Evolutionary conservation across 2,113 vertebrate genomes (phyloP).

Genomic region (Raja brachyura): DNA sequence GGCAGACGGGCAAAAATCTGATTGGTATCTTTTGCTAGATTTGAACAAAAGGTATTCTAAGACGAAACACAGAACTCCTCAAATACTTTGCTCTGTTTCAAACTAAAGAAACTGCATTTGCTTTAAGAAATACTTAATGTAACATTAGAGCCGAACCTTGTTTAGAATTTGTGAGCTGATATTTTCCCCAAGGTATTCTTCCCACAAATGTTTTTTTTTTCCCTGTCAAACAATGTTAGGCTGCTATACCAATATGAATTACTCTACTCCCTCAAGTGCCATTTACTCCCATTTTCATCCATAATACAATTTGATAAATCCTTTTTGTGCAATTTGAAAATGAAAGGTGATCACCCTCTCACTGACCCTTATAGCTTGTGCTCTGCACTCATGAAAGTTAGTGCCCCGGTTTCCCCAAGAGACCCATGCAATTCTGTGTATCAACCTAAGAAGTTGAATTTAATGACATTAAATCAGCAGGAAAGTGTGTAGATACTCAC

Average conservation of each 20-base stretch:
- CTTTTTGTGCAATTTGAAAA: conserved; percentile 37
- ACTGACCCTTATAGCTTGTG: not conserved
- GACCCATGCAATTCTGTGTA: conserved; percentile 3
- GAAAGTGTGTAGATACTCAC: not conserved
- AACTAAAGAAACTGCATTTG: not conserved
- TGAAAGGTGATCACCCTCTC: conserved; percentile 27
- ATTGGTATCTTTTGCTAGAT: not conserved
- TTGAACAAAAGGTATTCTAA: not conserved
- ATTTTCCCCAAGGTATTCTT: conserved; percentile 22
- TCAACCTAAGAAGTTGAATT: not conserved
- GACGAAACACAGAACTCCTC: not conserved
- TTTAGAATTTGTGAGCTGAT: conserved; percentile 12
- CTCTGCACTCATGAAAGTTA: conserved; percentile 3
- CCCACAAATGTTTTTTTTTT: conserved; percentile 2
- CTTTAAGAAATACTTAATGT: conserved; percentile 2
- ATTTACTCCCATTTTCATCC: conserved; percentile 37
- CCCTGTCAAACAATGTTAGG: conserved; percentile 33
- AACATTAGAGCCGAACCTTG: conserved; percentile 1
- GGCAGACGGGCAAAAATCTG: not conserved
- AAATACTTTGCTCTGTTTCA: not conserved
- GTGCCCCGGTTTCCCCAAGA: conserved; percentile 19
- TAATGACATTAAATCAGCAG: conserved; percentile 19
- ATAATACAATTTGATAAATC: conserved; percentile 38
- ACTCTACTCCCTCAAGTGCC: conserved; percentile 19
- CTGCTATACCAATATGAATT: conserved; percentile 36